A percentile compares a stretch with the other conserved stretches of the same genome.
phyloP scores from a whole-genome alignment of 1,140 invertebrate species.

The Dryas iulia region DNA sequence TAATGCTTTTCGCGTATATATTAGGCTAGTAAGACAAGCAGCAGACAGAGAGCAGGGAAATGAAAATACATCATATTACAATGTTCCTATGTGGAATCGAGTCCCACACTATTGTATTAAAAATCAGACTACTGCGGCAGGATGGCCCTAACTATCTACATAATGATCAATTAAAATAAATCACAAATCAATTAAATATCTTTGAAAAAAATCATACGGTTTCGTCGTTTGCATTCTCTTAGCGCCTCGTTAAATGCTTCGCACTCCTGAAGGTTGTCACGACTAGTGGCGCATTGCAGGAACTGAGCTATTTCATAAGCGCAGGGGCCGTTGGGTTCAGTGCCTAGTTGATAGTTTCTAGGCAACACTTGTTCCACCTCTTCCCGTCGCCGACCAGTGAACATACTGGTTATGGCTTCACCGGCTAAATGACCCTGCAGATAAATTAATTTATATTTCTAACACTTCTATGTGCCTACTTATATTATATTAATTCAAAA shows the following conservation, averaged over 20 bases:
- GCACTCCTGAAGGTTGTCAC: slow-evolving; percentile 59
- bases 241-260: slow-evolving; percentile 64
- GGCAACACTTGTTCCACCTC: slow-evolving; percentile 65
- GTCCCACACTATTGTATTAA: no score
- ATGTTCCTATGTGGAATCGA: no score
- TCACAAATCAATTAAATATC: neutral
- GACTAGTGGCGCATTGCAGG: slow-evolving; percentile 57
- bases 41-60: no score
- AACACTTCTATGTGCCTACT: neutral
- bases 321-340: slow-evolving; percentile 63
- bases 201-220: slow-evolving; percentile 50
- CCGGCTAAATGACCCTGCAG: slow-evolving; percentile 89
- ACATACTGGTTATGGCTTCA: slow-evolving; percentile 89
- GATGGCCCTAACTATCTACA: no score
- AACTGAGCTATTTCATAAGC: slow-evolving; percentile 69
- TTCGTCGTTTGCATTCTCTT: slow-evolving; percentile 60
- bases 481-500: neutral
- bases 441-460: neutral
- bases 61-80: no score
- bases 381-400: slow-evolving; percentile 85
- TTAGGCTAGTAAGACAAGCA: no score
- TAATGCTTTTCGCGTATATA: no score
- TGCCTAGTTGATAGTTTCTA: slow-evolving; percentile 52
- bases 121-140: no score
- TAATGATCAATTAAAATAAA: neutral